Evolutionary conservation across 2,888 invertebrate species (phyloP), one percentile per base, ranked within the genome.

Genomic region (Spisula subtruncata): DNA sequence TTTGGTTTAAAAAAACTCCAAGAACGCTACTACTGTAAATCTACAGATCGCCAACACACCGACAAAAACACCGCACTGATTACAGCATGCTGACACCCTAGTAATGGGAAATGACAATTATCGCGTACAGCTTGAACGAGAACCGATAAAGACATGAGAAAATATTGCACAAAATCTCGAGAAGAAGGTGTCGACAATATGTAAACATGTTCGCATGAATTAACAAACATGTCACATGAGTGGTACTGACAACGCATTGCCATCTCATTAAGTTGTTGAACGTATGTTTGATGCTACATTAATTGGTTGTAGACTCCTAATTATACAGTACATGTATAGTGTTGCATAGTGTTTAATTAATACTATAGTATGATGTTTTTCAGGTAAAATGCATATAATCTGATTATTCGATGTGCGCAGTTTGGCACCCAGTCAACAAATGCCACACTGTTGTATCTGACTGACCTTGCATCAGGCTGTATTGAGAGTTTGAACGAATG

Each of bases 251-350:
- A 35, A 35, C 32, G 6, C 16, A 75, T 75, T 25, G 12, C 5
- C 35, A 18, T 75, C 75, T 32, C 5, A 32, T 75, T 32, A 12
- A 4, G 35, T 75, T 75, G 16, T 75, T 29, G 32, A 75, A 75
- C 75, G 12, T 32, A 32, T 32, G 75, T 75, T 75, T 75, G 75
- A 75, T 75, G 75, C 25, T 8, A 66, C 60, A 66, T 66, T 66
- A n/a, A 66, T 66, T 4, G 5, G 25, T 25, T 66, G 25, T 66
- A 66, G 25, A 66, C n/a, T 66, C 20, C 20, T 41, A 25, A 66
- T 25, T 66, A 66, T 66, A 25, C 25, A n/a, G 25, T 66, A 5
- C 10, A 41, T 41, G 51, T 51, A 51, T 51, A 51, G 51, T 51
- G 51, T 51, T 51, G 14, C 16, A 51, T 51, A 6, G 12, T 51